Percentiles rank a stretch among this genome's conserved stretches.
phyloP scores from a whole-genome alignment of 2,888 invertebrate genomes.

The Latrodectus elegans region DNA sequence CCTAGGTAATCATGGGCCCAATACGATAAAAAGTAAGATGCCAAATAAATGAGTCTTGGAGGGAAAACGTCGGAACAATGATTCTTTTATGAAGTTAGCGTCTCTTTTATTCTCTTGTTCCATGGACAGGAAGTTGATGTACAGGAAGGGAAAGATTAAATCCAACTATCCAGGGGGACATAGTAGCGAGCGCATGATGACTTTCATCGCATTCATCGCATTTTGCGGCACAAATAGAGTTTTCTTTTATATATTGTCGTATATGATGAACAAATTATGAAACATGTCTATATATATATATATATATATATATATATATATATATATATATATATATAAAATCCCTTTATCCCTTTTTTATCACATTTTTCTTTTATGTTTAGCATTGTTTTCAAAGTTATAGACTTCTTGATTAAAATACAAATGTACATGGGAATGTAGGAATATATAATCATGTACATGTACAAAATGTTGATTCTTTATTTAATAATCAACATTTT shows the following conservation, averaged over 20 bases:
- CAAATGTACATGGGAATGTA: no score
- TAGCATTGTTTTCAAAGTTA: no score
- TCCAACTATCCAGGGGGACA: not conserved
- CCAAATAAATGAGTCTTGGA: conserved; percentile 1
- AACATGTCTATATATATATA: no score
- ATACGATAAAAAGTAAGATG: not conserved
- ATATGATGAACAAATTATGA: no score
- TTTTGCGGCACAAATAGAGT: not conserved
- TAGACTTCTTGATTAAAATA: no score
- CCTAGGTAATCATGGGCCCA: not conserved
- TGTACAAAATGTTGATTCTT: no score
- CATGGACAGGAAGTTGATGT: not conserved
- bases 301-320: no score
- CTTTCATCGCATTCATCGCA: not conserved
- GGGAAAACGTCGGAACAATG: conserved; percentile 49
- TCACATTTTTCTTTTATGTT: no score
- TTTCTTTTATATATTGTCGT: not conserved
- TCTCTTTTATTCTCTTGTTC: conserved; percentile 29
- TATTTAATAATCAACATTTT: no score
- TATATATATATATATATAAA: no score
- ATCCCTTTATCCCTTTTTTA: no score
- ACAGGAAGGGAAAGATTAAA: conserved; percentile 2
- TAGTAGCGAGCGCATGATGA: not conserved
- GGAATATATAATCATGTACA: no score
- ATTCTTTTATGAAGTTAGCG: conserved; percentile 54